These are phyloP conservation scores for Protonibea diacanthus DNA, from an alignment of 2,797 vertebrate species.

Conservation along the genomic window DNA sequence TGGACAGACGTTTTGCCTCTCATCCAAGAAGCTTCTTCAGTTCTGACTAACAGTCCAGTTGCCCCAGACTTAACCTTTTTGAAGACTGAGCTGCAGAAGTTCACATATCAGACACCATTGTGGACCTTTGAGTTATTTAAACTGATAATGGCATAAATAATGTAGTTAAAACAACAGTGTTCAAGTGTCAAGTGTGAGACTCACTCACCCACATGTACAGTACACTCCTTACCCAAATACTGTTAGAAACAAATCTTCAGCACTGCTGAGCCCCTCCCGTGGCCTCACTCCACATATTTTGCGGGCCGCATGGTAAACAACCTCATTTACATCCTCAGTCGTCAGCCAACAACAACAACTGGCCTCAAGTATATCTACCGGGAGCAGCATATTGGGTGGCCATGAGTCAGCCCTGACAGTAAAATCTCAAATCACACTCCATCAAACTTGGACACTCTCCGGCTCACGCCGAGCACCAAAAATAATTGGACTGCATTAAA, in stretches of 20 bases:
- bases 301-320: slow-evolving; percentile 36
- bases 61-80: too few relatives aligned
- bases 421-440: slow-evolving; percentile 48
- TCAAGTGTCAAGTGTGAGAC: not conserved
- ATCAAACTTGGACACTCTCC: slow-evolving; percentile 16
- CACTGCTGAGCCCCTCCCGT: not conserved
- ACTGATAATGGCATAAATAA: not conserved
- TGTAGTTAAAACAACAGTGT: not conserved
- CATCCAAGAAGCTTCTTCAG: too few relatives aligned
- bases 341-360: slow-evolving; percentile 49
- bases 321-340: slow-evolving; percentile 38
- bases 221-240: not conserved
- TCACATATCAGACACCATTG: too few relatives aligned
- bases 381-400: slow-evolving; percentile 56
- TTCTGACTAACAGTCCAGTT: too few relatives aligned
- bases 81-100: too few relatives aligned
- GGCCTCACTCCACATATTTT: slow-evolving; percentile 20
- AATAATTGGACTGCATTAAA: too few relatives aligned
- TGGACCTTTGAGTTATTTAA: not conserved
- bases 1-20: too few relatives aligned
- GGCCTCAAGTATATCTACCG: slow-evolving; percentile 1
- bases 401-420: slow-evolving; percentile 48
- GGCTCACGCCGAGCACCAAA: too few relatives aligned
- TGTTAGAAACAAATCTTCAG: slow-evolving; percentile 9
- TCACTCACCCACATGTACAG: not conserved